Evolutionary conservation across 2,113 vertebrate species (phyloP).

Genomic region (Antigone vipio): DNA sequence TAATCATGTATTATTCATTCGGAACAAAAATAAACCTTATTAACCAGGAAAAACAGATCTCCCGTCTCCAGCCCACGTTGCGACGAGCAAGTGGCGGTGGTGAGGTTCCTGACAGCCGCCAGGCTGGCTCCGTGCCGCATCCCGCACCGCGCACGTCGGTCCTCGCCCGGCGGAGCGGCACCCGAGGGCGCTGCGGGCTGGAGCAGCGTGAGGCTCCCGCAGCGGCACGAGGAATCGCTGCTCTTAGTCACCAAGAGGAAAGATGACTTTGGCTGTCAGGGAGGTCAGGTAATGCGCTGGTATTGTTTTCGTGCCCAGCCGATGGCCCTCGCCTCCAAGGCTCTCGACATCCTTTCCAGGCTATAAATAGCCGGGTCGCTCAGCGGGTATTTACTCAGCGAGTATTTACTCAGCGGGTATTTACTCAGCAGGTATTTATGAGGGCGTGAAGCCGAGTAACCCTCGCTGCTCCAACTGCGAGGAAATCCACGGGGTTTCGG

Average conservation of each 20-base stretch:
- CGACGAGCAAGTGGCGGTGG: neutral
- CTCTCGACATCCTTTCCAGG: neutral
- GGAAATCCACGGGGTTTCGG: neutral
- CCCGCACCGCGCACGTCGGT: neutral
- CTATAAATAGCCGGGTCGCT: neutral
- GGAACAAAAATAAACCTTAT: slow-evolving; percentile 72
- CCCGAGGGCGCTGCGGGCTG: neutral
- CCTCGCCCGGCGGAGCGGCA: neutral
- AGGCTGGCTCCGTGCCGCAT: neutral
- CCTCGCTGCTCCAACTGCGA: neutral
- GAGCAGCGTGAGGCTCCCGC: neutral
- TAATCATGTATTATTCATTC: slow-evolving; percentile 69
- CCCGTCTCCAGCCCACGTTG: slow-evolving; percentile 34
- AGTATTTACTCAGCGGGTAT: too few relatives aligned
- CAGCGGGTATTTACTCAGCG: neutral
- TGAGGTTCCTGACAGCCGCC: neutral
- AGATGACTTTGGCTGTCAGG: neutral
- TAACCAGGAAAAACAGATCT: slow-evolving; percentile 67
- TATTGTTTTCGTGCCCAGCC: neutral
- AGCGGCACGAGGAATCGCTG: rapidly evolving
- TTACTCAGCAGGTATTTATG: neutral
- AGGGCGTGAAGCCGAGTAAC: neutral
- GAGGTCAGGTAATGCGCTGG: neutral
- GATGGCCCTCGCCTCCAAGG: neutral
- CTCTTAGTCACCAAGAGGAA: rapidly evolving